Percentiles rank a stretch among this genome's conserved stretches.
Evolutionary conservation across 2,797 vertebrate genomes (phyloP).

Genomic region (Fundulus diaphanus): DNA sequence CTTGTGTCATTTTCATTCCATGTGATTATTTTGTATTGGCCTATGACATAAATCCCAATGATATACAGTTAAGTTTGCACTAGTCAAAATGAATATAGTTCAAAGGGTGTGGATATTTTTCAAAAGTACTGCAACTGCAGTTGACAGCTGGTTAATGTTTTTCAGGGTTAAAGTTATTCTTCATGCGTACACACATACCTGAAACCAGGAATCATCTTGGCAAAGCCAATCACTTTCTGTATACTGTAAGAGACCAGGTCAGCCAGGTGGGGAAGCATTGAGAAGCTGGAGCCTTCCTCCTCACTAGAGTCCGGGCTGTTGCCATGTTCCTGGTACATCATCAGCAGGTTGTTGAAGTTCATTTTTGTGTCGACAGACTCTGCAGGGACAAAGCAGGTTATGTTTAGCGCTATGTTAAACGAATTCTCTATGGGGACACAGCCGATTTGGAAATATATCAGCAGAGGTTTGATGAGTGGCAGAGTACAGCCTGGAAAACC

Average conservation of each 20-base stretch:
- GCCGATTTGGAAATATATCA: background rate
- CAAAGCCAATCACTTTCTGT: constrained; percentile 97
- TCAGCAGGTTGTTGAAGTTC: constrained; percentile 84
- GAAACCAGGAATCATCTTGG: constrained; percentile 98
- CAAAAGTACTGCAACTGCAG: background rate
- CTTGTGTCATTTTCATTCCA: background rate
- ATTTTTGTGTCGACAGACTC: constrained; percentile 84
- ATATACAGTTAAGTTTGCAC: background rate
- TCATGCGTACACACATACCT: constrained; percentile 77
- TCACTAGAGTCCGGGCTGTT: constrained; percentile 83
- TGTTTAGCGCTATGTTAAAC: background rate
- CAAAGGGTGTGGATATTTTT: background rate
- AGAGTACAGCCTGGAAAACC: background rate
- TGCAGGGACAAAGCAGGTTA: constrained; percentile 47
- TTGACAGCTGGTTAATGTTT: background rate
- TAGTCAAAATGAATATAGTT: background rate
- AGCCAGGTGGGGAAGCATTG: constrained; percentile 96
- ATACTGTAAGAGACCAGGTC: constrained; percentile 99
- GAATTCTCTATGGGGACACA: background rate
- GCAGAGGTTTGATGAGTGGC: background rate
- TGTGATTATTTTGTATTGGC: background rate
- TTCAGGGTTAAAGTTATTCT: background rate
- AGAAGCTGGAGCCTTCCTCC: constrained; percentile 83
- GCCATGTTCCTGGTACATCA: constrained; percentile 87
- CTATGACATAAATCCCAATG: background rate